A percentile compares a stretch with the other conserved stretches of the same genome.
Evolutionary conservation across 2,888 invertebrate species (phyloP).

Genomic region (Zeuzera pyrina): DNA sequence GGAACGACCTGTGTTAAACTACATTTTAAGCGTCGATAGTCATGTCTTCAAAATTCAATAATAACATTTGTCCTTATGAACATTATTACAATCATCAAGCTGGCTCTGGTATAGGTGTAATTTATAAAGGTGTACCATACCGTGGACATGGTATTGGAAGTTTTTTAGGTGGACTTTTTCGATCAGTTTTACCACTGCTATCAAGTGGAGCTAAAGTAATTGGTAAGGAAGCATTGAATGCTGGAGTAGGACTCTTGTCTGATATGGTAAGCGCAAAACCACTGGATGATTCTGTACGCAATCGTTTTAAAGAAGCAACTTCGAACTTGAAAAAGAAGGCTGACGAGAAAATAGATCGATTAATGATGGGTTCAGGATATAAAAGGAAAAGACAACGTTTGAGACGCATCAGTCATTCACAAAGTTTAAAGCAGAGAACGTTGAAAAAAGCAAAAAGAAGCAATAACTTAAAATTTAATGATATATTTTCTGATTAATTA

Average conservation of each 20-base stretch:
- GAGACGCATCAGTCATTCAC: too few species aligned
- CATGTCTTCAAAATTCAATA: too few species aligned
- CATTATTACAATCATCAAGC: too few species aligned
- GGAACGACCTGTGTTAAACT: too few species aligned
- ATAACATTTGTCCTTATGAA: too few species aligned
- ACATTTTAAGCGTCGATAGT: too few species aligned
- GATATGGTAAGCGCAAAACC: conserved; percentile 16
- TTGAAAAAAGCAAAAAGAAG: too few species aligned
- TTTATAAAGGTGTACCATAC: conserved; percentile 18
- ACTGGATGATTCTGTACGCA: conserved; percentile 10
- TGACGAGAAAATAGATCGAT: conserved; percentile 15
- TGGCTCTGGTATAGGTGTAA: too few species aligned
- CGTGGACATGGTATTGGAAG: conserved; percentile 20
- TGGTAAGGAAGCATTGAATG: conserved; percentile 20
- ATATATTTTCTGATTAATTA: too few species aligned
- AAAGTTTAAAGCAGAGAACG: too few species aligned
- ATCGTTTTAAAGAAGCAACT: conserved; percentile 11
- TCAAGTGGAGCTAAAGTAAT: conserved; percentile 18
- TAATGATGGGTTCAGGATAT: conserved; percentile 20
- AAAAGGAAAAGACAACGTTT: too few species aligned
- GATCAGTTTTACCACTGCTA: conserved; percentile 19
- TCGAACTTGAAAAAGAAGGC: conserved; percentile 18
- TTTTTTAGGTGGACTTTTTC: conserved; percentile 19
- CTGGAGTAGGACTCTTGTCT: conserved; percentile 18
- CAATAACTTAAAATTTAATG: too few species aligned